These are phyloP conservation scores for Rhincodon typus DNA, from an alignment of 2,797 vertebrate genomes.

Conservation along the genomic window DNA sequence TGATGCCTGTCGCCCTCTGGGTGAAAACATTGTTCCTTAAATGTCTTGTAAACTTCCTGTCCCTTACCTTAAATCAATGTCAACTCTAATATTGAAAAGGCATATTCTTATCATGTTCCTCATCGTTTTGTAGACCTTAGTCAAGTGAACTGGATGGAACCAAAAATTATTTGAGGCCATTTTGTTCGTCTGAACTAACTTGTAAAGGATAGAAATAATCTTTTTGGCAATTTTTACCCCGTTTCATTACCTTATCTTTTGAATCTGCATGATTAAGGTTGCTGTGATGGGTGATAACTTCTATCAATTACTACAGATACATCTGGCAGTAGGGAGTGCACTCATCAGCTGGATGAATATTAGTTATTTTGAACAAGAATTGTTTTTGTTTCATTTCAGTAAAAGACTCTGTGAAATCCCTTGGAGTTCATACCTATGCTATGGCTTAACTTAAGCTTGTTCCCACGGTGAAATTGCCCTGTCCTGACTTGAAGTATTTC, in stretches of 20 bases:
- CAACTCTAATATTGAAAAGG: too few species aligned
- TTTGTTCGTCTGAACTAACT: background rate
- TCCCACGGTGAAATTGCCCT: background rate
- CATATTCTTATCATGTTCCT: too few species aligned
- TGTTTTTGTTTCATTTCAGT: background rate
- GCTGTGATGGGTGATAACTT: background rate
- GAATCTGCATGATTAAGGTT: background rate
- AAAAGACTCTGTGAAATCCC: background rate
- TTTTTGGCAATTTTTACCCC: background rate
- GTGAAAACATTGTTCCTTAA: too few species aligned
- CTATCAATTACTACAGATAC: too few species aligned
- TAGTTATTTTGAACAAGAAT: background rate
- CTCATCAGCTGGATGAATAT: background rate
- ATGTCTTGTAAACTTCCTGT: too few species aligned
- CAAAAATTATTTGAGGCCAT: background rate
- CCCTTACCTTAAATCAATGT: too few species aligned
- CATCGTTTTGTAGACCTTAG: background rate
- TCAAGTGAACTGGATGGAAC: background rate
- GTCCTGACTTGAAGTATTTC: background rate
- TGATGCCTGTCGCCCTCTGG: too few species aligned
- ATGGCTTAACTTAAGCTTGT: background rate
- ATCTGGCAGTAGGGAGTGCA: too few species aligned
- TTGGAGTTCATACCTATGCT: background rate
- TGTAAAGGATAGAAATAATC: background rate
- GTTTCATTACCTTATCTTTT: background rate